A percentile compares a stretch with the other conserved stretches of the same genome.
Evolutionary conservation across 2,113 vertebrate genomes (phyloP).

Genomic region (Gyps fulvus): DNA sequence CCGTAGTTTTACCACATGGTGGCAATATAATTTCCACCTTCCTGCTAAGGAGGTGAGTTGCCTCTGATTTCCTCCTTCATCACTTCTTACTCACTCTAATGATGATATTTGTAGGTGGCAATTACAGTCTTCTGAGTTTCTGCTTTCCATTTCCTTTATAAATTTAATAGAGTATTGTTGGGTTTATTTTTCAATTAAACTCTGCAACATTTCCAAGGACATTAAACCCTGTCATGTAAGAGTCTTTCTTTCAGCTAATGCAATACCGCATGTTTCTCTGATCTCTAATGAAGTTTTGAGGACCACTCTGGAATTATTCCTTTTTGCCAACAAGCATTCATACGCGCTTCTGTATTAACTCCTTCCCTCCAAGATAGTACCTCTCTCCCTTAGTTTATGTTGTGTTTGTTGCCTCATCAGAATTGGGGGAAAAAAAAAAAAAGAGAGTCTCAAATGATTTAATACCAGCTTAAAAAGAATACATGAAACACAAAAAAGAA

Average conservation of each 20-base stretch:
- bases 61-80: not conserved
- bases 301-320: not conserved
- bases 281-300: conserved; percentile 33
- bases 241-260: conserved; percentile 20
- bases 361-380: not conserved
- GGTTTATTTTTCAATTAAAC: conserved; percentile 54
- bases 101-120: conserved; percentile 32
- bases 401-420: not conserved
- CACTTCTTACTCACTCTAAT: not conserved
- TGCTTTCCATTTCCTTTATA: conserved; percentile 35
- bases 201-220: conserved; percentile 24
- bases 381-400: not conserved
- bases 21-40: conserved; percentile 15
- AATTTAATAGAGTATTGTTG: conserved; percentile 30
- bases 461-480: not conserved
- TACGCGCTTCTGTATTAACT: not conserved
- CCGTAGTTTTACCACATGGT: not conserved
- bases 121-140: not conserved
- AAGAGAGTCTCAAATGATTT: not conserved
- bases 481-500: not conserved
- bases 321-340: not conserved
- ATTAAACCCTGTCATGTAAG: not conserved
- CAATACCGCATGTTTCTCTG: not conserved
- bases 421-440: not conserved
- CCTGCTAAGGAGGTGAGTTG: not conserved